Evolutionary conservation across 2,888 invertebrate species (phyloP).

Genomic region (Dastarcus helophoroides): DNA sequence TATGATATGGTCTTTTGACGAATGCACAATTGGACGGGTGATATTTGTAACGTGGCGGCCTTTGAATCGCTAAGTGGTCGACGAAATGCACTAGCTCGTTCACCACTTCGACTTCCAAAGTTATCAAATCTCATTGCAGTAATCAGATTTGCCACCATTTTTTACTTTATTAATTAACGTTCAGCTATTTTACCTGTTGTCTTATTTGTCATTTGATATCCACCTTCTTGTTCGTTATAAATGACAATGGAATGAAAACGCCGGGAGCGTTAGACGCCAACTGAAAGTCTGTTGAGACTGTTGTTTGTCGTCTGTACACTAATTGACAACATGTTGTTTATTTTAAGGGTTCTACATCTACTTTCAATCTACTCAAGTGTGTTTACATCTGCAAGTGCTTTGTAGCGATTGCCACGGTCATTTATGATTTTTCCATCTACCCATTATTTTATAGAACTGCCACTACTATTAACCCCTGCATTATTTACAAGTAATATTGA

Average conservation of each 20-base stretch:
- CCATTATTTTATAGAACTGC: too few species aligned
- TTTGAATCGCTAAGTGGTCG: conserved; percentile 28
- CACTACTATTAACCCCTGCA: too few species aligned
- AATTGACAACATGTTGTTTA: conserved; percentile 36
- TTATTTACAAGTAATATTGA: too few species aligned
- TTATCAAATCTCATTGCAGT: conserved; percentile 13
- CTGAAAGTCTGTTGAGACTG: too few species aligned
- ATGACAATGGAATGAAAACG: too few species aligned
- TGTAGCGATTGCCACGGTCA: conserved; percentile 25
- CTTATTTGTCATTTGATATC: too few species aligned
- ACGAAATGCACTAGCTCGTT: conserved; percentile 25
- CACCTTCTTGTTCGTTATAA: too few species aligned
- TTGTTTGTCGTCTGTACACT: conserved; percentile 22
- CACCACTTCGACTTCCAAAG: conserved; percentile 13
- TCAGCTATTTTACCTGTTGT: too few species aligned
- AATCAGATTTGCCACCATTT: too few species aligned
- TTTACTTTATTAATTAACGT: too few species aligned
- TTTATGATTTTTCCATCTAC: too few species aligned
- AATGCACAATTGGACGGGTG: conserved; percentile 27
- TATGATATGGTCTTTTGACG: conserved; percentile 28
- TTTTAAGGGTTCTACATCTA: conserved; percentile 35
- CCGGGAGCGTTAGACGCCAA: too few species aligned
- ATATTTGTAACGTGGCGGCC: conserved; percentile 29
- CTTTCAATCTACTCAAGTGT: conserved; percentile 35
- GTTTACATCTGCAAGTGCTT: conserved; percentile 34